phyloP scores from a whole-genome alignment of 2,113 vertebrate species.

The Gavialis gangeticus region DNA sequence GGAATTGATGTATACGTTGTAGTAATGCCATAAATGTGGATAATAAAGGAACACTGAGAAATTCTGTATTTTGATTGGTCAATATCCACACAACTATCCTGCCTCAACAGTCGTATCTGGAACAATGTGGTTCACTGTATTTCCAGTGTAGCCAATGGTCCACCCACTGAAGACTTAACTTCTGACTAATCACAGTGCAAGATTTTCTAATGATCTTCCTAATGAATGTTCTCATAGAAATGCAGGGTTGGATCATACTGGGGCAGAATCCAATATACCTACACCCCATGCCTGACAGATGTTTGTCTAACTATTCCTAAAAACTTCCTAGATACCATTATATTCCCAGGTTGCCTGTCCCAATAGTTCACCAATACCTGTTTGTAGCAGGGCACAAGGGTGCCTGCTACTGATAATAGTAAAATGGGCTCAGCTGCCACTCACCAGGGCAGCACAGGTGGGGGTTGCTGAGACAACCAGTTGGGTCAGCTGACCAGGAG shows the following conservation, averaged over 20 bases:
- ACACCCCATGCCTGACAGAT: neutral
- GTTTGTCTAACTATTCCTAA: neutral
- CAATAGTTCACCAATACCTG: neutral
- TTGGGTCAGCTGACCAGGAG: no score
- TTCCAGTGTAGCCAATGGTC: neutral
- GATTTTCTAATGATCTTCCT: neutral
- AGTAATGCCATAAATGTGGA: neutral
- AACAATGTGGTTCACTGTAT: neutral
- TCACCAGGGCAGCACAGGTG: no score
- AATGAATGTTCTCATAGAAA: neutral
- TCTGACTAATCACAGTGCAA: neutral
- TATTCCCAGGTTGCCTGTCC: neutral
- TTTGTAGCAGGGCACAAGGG: no score
- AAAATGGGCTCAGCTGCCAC: no score
- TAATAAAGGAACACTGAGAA: neutral
- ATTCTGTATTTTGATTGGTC: rapidly evolving
- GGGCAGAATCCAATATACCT: neutral
- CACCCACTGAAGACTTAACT: neutral
- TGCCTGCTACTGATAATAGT: no score
- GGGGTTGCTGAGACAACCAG: no score
- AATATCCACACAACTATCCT: neutral
- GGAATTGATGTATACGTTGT: neutral
- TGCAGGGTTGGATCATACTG: neutral
- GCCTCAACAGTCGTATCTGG: neutral
- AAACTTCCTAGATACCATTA: neutral